phyloP scores from a whole-genome alignment of 2,888 invertebrate genomes.

The Parelbella ahira region DNA sequence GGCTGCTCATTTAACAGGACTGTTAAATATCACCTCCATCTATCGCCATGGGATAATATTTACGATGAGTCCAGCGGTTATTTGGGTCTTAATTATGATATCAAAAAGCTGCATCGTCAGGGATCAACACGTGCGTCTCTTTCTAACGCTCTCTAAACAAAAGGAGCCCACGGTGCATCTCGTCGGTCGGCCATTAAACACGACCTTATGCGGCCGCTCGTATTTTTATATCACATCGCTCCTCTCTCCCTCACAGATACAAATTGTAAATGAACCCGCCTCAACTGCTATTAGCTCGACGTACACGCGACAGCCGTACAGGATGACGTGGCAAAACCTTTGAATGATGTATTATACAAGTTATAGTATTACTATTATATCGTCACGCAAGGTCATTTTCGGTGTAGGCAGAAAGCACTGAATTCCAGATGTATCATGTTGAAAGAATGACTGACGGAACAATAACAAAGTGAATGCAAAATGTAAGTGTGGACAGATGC shows the following conservation, averaged over 20 bases:
- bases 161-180: slow-evolving; percentile 41
- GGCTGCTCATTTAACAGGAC: slow-evolving; percentile 1
- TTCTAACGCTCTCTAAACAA: slow-evolving; percentile 53
- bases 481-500: no score
- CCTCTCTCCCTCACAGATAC: slow-evolving; percentile 34
- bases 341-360: neutral
- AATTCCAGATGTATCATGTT: no score
- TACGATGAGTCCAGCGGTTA: slow-evolving; percentile 54
- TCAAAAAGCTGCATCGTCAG: slow-evolving; percentile 68
- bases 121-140: slow-evolving; percentile 43
- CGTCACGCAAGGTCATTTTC: no score
- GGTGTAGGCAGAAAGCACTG: no score
- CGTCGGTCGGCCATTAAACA: slow-evolving; percentile 71
- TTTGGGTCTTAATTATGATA: slow-evolving; percentile 70
- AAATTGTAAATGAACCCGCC: slow-evolving; percentile 48
- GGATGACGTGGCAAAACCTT: slow-evolving; percentile 55
- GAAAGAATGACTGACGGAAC: no score
- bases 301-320: slow-evolving; percentile 8
- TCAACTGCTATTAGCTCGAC: slow-evolving; percentile 38
- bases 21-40: slow-evolving; percentile 52
- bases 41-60: slow-evolving; percentile 67
- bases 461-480: no score
- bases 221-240: slow-evolving; percentile 54
- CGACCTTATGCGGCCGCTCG: slow-evolving; percentile 76
- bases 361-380: neutral